phyloP scores from a whole-genome alignment of 2,888 invertebrate species.

The Crossocerus cetratus region DNA sequence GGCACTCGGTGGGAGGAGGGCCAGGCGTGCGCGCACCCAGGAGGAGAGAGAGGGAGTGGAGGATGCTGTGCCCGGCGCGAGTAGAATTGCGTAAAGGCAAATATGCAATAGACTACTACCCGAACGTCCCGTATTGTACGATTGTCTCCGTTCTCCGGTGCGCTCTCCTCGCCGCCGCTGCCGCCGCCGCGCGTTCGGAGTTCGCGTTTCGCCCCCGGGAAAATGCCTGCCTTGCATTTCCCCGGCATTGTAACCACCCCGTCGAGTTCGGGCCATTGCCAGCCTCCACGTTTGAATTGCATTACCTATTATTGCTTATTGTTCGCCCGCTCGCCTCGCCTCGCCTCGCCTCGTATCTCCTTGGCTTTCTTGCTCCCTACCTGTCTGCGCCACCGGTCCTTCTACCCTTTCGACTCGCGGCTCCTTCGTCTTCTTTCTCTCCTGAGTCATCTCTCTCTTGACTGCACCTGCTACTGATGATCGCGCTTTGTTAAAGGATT shows the following conservation, averaged over 20 bases:
- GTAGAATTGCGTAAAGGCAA: slow-evolving; percentile 71
- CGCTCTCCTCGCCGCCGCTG: too few relatives aligned
- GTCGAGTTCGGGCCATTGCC: slow-evolving; percentile 70
- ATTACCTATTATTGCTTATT: slow-evolving; percentile 76
- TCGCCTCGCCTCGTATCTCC: slow-evolving; percentile 39
- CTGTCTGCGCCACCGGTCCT: not conserved
- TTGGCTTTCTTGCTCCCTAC: slow-evolving; percentile 39
- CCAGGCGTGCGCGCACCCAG: not conserved
- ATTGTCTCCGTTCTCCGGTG: slow-evolving; percentile 59
- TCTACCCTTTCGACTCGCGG: not conserved
- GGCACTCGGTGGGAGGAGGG: not conserved
- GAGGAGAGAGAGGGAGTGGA: not conserved
- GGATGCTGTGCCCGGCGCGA: slow-evolving; percentile 40
- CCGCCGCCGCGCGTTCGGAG: slow-evolving; percentile 12
- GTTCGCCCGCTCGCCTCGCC: slow-evolving; percentile 65
- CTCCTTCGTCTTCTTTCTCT: not conserved
- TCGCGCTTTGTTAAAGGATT: not conserved
- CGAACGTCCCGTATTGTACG: slow-evolving; percentile 65
- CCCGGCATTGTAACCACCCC: slow-evolving; percentile 67
- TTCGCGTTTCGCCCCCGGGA: slow-evolving; percentile 60
- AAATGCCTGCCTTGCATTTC: slow-evolving; percentile 74
- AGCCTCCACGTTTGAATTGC: slow-evolving; percentile 73
- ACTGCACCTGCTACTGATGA: not conserved
- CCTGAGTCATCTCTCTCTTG: not conserved
- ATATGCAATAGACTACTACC: slow-evolving; percentile 70